Conservation (phyloP, 2,797 vertebrate species). For the Anisognathus igniventris region DNA sequence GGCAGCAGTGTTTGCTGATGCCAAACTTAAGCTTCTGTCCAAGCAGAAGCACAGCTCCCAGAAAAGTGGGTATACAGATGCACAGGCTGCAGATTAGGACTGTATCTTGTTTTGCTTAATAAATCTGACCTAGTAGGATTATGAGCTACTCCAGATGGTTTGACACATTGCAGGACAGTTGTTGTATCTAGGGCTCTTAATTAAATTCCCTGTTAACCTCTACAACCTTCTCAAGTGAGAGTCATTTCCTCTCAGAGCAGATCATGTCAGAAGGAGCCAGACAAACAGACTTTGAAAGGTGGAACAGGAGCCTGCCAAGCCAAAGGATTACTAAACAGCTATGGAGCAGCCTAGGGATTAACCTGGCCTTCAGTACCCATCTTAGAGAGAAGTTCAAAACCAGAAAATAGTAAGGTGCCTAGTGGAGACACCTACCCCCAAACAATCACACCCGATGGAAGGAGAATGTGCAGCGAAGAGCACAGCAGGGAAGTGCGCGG, state of each 20-base stretch:
- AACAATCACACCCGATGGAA: not conserved
- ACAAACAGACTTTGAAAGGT: not conserved
- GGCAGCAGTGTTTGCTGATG: not conserved
- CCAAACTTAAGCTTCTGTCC: not conserved
- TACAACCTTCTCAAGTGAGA: slow-evolving; percentile 44
- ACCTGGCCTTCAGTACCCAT: not conserved
- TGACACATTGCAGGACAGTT: slow-evolving; percentile 14
- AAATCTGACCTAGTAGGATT: slow-evolving; percentile 56
- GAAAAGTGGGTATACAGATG: not conserved
- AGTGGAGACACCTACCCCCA: not conserved
- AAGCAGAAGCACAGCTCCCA: not conserved
- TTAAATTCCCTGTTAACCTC: slow-evolving; percentile 56
- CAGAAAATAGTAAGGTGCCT: not conserved
- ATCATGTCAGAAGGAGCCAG: not conserved
- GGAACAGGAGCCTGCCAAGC: not conserved
- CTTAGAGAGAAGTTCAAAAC: not conserved
- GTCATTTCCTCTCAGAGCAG: slow-evolving; percentile 14
- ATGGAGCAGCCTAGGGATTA: not conserved
- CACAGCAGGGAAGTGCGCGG: not conserved
- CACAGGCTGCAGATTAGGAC: slow-evolving; percentile 14
- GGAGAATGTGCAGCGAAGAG: not conserved
- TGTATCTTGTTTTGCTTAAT: slow-evolving; percentile 42
- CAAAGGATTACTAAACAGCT: not conserved
- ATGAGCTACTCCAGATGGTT: slow-evolving; percentile 37
- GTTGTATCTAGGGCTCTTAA: not conserved